Conservation (phyloP, 2,888 invertebrate species). For the Fabriciana adippe region DNA sequence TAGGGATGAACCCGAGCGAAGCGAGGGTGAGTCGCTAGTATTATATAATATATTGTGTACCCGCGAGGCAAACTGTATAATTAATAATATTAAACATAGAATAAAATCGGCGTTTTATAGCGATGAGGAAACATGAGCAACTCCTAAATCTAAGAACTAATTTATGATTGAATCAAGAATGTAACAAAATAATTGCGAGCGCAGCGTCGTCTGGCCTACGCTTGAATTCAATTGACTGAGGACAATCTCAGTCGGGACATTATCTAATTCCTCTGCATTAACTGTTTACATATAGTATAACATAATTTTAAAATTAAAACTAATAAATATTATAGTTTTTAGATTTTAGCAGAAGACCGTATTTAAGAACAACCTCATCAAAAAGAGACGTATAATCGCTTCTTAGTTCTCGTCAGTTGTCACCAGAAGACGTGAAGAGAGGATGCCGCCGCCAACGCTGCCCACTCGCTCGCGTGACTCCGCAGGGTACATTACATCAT, state of each 20-base stretch:
- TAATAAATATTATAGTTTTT: too few relatives aligned
- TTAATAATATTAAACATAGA: background rate
- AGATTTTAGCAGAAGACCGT: too few relatives aligned
- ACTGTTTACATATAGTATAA: background rate
- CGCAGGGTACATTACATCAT: constrained; percentile 48
- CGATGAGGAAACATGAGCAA: background rate
- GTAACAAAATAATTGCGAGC: constrained; percentile 17
- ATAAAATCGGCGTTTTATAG: background rate
- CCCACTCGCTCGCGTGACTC: constrained; percentile 28
- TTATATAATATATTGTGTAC: too few relatives aligned
- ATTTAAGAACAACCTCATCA: too few relatives aligned
- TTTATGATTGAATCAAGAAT: constrained; percentile 12
- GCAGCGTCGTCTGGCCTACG: constrained; percentile 9
- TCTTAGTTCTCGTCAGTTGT: constrained; percentile 8
- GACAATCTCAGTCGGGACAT: constrained; percentile 17
- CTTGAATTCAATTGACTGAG: constrained; percentile 12
- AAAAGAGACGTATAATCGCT: too few relatives aligned
- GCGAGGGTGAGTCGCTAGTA: too few relatives aligned
- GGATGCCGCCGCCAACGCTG: constrained; percentile 21
- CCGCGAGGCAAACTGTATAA: too few relatives aligned
- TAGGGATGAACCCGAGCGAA: too few relatives aligned
- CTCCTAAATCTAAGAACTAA: constrained; percentile 16
- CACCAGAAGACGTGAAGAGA: constrained; percentile 10
- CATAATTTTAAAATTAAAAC: too few relatives aligned
- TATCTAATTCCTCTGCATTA: constrained; percentile 7